Evolutionary conservation across 2,888 invertebrate species (phyloP).

Genomic region (Pharmacophagus antenor): DNA sequence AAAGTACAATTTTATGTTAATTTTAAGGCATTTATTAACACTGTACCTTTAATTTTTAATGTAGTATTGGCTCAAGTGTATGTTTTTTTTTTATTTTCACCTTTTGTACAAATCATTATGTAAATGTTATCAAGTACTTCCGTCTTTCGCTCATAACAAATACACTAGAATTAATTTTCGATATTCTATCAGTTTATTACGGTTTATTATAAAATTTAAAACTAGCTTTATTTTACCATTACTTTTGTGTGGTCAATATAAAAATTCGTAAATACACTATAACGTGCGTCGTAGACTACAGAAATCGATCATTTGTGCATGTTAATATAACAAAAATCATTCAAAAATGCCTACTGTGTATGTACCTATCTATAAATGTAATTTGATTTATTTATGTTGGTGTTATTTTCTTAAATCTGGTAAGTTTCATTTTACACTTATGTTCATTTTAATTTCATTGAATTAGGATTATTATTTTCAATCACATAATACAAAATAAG

Average conservation of each 20-base stretch:
- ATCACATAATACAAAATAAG: constrained; percentile 35
- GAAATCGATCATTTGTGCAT: constrained; percentile 15
- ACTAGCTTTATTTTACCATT: constrained; percentile 7
- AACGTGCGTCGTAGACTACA: constrained; percentile 6
- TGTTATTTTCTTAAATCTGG: constrained; percentile 67
- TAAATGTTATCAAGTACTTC: constrained; percentile 22
- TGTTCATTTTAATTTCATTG: constrained; percentile 43
- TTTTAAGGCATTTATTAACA: constrained; percentile 26
- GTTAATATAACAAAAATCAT: constrained; percentile 11
- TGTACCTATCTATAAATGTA: constrained; percentile 8
- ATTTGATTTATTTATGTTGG: constrained; percentile 27
- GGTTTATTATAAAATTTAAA: constrained; percentile 3
- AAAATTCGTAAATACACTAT: not conserved
- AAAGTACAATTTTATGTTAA: constrained; percentile 35
- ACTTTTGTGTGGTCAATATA: not conserved
- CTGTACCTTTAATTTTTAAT: constrained; percentile 33
- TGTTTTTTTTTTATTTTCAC: constrained; percentile 14
- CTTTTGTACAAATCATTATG: constrained; percentile 25
- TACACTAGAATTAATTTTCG: not conserved
- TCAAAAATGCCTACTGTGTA: not conserved
- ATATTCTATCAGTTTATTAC: constrained; percentile 2
- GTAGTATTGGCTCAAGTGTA: constrained; percentile 26
- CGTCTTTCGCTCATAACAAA: constrained; percentile 15
- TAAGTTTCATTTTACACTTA: constrained; percentile 57
- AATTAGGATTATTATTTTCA: constrained; percentile 36